Percentiles rank a stretch among this genome's conserved stretches.
These are phyloP conservation scores for Diachrysia chrysitis DNA, from an alignment of 2,888 invertebrate genomes.

Conservation along the genomic window DNA sequence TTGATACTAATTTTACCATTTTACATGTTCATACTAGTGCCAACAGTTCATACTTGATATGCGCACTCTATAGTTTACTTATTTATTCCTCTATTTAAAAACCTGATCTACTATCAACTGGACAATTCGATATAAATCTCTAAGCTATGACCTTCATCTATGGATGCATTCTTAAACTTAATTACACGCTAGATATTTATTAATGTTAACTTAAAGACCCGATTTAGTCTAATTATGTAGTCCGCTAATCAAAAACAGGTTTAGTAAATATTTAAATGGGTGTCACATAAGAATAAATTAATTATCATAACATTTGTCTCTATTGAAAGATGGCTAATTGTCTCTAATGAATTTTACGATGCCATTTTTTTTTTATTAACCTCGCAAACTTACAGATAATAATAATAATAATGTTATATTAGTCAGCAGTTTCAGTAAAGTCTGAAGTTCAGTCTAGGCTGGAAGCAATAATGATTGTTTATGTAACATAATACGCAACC, in stretches of 20 bases:
- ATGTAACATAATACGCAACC: constrained; percentile 32
- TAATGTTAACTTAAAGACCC: background rate
- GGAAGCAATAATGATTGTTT: constrained; percentile 19
- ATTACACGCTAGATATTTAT: background rate
- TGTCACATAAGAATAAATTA: background rate
- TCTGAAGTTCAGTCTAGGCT: background rate
- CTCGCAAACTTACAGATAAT: too few relatives aligned
- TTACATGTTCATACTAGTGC: too few relatives aligned
- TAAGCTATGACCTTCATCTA: too few relatives aligned
- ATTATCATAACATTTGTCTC: background rate
- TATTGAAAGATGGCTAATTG: background rate
- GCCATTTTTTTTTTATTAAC: too few relatives aligned
- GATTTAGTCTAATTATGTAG: background rate
- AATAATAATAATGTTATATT: too few relatives aligned
- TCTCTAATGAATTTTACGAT: too few relatives aligned
- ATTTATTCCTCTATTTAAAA: too few relatives aligned
- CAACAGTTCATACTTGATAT: too few relatives aligned
- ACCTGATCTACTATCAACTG: background rate
- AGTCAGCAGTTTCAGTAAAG: background rate
- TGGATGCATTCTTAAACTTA: background rate
- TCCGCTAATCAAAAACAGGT: background rate
- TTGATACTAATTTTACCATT: too few relatives aligned
- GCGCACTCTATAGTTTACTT: too few relatives aligned
- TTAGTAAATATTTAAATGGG: background rate
- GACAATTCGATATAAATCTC: too few relatives aligned